Evolutionary conservation across 1,140 invertebrate genomes (phyloP).

Genomic region (Mactra quadrangularis): DNA sequence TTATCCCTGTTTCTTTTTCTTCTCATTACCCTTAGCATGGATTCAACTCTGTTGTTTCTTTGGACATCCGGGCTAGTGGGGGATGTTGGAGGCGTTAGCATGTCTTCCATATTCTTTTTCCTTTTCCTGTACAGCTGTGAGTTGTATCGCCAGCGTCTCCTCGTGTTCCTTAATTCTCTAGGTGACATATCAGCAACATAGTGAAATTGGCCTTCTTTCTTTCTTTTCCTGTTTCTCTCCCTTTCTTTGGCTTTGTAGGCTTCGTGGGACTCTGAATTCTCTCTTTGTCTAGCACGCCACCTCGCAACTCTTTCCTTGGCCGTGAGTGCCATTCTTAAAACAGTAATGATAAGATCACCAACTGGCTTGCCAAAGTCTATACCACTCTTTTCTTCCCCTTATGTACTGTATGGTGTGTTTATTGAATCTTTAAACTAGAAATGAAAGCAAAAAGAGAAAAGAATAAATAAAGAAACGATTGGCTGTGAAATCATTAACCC

Average conservation of each 20-base stretch:
- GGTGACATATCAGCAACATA: neutral
- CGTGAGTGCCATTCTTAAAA: neutral
- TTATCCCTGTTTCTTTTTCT: neutral
- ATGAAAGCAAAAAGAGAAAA: no score
- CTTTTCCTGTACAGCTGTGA: neutral
- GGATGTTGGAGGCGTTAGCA: neutral
- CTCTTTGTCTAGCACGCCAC: neutral
- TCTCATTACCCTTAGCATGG: neutral
- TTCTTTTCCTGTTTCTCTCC: conserved; percentile 8
- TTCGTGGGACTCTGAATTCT: neutral
- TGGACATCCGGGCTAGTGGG: neutral
- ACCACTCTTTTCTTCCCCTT: no score
- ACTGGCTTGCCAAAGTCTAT: no score
- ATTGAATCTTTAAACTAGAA: no score
- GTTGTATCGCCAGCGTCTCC: neutral
- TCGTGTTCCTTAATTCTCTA: neutral
- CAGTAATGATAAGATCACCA: no score
- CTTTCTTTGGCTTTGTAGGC: conserved; percentile 11
- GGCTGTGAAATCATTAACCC: no score
- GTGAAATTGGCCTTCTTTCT: neutral
- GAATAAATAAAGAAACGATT: no score
- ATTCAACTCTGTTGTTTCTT: neutral
- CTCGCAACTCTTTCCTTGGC: conserved; percentile 15
- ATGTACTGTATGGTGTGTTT: no score
- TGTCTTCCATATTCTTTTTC: neutral